A percentile compares a stretch with the other conserved stretches of the same genome.
These are phyloP conservation scores for Cyclura pinguis DNA, from an alignment of 2,797 vertebrate genomes.

Conservation along the genomic window DNA sequence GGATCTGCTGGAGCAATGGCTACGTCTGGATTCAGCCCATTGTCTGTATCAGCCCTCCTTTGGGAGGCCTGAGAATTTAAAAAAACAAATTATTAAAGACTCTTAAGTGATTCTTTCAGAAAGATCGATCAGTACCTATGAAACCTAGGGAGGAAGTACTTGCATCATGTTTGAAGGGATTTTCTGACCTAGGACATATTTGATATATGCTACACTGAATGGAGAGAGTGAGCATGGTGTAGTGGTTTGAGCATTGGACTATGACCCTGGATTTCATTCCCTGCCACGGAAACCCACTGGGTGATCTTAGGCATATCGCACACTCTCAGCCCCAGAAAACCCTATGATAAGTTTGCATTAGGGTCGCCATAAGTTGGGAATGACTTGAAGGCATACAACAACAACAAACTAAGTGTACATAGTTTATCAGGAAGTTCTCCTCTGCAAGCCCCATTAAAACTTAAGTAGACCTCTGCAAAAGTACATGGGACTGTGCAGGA, in stretches of 20 bases:
- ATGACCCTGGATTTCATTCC: too few relatives aligned
- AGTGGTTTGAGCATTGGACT: too few relatives aligned
- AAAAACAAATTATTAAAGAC: background rate
- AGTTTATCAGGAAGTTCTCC: background rate
- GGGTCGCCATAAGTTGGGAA: too few relatives aligned
- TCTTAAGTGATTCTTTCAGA: conserved; percentile 2
- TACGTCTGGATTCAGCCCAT: background rate
- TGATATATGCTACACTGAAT: background rate
- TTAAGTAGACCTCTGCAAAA: too few relatives aligned
- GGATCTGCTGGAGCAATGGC: background rate
- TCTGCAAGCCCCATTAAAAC: background rate
- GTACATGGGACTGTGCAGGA: background rate
- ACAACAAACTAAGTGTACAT: too few relatives aligned
- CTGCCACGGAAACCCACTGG: too few relatives aligned
- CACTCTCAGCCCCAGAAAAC: too few relatives aligned
- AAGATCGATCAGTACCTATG: background rate
- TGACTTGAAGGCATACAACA: too few relatives aligned
- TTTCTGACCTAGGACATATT: background rate
- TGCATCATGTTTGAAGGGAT: background rate
- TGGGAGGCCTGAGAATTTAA: background rate
- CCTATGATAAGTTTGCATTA: too few relatives aligned
- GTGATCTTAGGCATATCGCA: too few relatives aligned
- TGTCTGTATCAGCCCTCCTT: background rate
- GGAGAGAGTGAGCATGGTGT: too few relatives aligned
- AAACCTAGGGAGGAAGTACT: too few relatives aligned